Conservation (phyloP, 1,140 invertebrate species). For the Pararge aegeria region DNA sequence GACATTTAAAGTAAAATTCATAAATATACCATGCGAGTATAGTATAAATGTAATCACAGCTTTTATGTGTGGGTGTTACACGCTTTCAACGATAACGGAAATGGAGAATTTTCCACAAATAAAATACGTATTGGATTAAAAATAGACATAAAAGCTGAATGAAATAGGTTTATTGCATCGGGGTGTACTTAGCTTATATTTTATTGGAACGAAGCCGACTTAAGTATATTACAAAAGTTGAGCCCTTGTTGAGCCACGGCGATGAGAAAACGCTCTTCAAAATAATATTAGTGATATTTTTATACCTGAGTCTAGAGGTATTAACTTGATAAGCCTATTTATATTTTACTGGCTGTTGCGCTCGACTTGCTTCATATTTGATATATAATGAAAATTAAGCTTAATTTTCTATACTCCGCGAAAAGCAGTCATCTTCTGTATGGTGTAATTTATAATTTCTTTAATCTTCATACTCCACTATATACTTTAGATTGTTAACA, state of each 20-base stretch:
- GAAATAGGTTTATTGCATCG: not conserved
- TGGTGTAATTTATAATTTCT: no score
- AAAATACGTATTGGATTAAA: not conserved
- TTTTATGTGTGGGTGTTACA: not conserved
- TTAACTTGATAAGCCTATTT: not conserved
- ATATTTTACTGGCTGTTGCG: not conserved
- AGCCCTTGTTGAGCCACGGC: not conserved
- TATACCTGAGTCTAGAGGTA: not conserved
- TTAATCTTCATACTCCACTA: no score
- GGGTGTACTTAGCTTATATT: not conserved
- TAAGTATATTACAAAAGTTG: not conserved
- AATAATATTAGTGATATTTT: not conserved
- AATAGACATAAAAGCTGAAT: not conserved
- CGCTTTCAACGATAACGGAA: not conserved
- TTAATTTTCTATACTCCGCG: no score
- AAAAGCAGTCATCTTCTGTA: no score
- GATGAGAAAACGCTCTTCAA: not conserved
- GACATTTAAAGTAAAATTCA: no score
- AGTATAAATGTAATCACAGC: no score
- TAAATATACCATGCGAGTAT: no score
- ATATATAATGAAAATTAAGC: no score
- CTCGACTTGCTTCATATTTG: no score
- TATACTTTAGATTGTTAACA: no score
- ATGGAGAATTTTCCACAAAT: not conserved
- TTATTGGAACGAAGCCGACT: not conserved